Evolutionary conservation across 2,113 vertebrate genomes (phyloP).

Genomic region (Lycaon pictus): DNA sequence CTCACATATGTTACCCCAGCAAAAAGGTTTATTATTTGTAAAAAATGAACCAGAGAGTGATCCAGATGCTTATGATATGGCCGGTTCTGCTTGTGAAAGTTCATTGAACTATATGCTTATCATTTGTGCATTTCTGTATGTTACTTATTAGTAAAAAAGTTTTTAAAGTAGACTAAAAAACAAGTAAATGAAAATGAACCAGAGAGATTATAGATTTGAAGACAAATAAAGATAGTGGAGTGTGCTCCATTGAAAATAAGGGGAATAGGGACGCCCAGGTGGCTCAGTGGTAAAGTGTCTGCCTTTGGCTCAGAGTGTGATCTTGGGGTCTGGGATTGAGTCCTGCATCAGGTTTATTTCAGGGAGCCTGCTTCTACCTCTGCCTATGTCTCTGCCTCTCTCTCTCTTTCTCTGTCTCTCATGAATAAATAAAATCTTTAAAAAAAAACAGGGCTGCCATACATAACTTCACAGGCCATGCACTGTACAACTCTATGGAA

Average conservation of each 20-base stretch:
- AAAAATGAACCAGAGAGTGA: constrained; percentile 31
- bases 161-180: neutral
- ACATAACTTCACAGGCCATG: neutral
- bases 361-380: too few species aligned
- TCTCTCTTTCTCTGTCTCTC: too few species aligned
- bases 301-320: too few species aligned
- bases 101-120: neutral
- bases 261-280: neutral
- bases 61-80: neutral
- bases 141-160: neutral
- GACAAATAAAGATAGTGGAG: neutral
- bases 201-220: neutral
- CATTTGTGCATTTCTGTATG: constrained; percentile 7
- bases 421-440: too few species aligned
- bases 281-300: too few species aligned
- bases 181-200: neutral
- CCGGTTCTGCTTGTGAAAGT: neutral
- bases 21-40: constrained; percentile 44
- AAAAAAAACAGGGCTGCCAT: neutral
- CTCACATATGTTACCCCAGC: neutral
- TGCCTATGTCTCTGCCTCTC: too few species aligned
- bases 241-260: neutral
- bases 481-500: neutral
- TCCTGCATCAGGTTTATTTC: too few species aligned
- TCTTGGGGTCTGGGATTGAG: too few species aligned